Conservation (phyloP, 2,797 vertebrate species). For the Lagorchestes hirsutus region DNA sequence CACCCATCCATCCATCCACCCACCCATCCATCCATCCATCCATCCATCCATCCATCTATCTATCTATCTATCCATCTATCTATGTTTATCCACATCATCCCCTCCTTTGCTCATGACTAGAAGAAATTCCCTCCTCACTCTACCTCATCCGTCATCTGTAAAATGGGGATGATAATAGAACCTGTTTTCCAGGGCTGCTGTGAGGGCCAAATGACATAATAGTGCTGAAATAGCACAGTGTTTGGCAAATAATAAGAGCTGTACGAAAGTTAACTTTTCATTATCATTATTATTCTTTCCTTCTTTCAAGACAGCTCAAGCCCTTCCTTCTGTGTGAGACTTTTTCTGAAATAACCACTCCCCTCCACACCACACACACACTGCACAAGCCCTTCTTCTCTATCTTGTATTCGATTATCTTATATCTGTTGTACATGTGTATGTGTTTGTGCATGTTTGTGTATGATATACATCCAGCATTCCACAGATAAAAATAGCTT, state of each 20-base stretch:
- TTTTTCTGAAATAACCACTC: background rate
- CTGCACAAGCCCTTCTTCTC: background rate
- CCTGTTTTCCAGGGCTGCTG: background rate
- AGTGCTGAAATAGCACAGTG: background rate
- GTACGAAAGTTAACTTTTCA: background rate
- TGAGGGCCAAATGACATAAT: background rate
- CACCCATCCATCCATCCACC: too few relatives aligned
- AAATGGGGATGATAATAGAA: background rate
- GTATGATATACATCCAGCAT: background rate
- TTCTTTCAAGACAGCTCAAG: background rate
- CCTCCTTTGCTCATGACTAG: background rate
- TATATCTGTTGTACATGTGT: background rate
- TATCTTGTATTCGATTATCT: background rate
- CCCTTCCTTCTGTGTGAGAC: background rate
- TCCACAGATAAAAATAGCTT: background rate
- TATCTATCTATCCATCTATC: too few relatives aligned
- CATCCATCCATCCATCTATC: too few relatives aligned
- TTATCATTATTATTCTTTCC: background rate
- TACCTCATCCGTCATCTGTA: background rate
- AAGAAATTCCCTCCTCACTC: background rate
- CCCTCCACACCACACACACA: background rate
- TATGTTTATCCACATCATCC: background rate
- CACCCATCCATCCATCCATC: accelerated
- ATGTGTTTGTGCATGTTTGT: background rate
- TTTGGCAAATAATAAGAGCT: background rate